Conservation (phyloP, 2,797 vertebrate species). For the Eospalax fontanierii region DNA sequence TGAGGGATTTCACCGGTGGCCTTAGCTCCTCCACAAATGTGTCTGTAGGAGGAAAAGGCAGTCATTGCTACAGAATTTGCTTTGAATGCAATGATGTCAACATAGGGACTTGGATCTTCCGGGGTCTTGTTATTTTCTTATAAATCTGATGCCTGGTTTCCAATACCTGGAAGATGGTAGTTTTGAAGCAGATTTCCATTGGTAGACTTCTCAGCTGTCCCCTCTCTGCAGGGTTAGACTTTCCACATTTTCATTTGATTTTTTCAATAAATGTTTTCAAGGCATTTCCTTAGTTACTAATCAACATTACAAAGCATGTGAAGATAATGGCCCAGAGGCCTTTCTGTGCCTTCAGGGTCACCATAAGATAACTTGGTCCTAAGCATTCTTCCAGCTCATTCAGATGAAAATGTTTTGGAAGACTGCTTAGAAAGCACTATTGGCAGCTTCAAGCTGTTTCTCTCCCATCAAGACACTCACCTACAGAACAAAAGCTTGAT, state of each 20-base stretch:
- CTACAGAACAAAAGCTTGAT: neutral
- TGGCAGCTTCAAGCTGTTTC: neutral
- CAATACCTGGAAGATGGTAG: neutral
- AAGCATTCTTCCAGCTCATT: neutral
- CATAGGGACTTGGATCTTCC: neutral
- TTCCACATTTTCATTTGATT: slow-evolving; percentile 3
- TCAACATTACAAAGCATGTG: neutral
- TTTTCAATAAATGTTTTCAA: neutral
- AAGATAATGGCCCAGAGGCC: neutral
- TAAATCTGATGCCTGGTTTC: neutral
- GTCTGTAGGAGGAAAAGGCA: neutral
- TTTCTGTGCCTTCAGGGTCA: neutral
- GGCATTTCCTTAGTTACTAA: slow-evolving; percentile 20
- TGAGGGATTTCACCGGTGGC: neutral
- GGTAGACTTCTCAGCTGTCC: neutral
- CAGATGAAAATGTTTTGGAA: neutral
- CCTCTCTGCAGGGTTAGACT: neutral
- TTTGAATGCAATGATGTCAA: neutral
- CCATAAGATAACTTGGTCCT: neutral
- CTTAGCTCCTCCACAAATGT: neutral
- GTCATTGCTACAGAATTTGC: neutral
- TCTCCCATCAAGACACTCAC: neutral
- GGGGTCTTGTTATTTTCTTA: neutral
- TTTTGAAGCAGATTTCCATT: neutral
- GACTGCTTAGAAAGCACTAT: neutral